These are phyloP conservation scores for Hirtodrosophila alboralis DNA, from an alignment of 2,888 invertebrate species.

Conservation along the genomic window DNA sequence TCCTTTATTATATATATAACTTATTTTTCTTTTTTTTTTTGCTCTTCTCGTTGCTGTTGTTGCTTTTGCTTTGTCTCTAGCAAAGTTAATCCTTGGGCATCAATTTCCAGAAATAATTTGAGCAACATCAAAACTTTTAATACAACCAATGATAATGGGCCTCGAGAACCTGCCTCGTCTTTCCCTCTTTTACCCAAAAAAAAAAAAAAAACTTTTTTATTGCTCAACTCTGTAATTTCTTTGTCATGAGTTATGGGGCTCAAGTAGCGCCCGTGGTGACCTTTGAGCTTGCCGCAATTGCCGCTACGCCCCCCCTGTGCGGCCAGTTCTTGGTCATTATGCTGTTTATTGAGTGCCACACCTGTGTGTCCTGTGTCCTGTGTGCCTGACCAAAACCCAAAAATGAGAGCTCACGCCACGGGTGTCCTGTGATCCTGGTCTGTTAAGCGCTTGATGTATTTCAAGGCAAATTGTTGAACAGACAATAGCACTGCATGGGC, in stretches of 20 bases:
- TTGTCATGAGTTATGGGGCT: constrained; percentile 67
- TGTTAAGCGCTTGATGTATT: constrained; percentile 22
- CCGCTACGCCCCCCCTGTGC: constrained; percentile 22
- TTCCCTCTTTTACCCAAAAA: no score
- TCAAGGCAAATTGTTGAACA: constrained; percentile 43
- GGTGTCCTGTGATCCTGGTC: no score
- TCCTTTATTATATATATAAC: constrained; percentile 68
- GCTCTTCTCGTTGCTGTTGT: constrained; percentile 16
- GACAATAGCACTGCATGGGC: constrained; percentile 43
- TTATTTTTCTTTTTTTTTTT: constrained; percentile 1
- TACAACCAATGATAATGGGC: constrained; percentile 78
- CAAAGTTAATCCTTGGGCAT: constrained; percentile 80
- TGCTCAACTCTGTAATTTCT: constrained; percentile 69
- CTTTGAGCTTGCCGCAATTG: constrained; percentile 38
- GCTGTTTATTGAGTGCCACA: constrained; percentile 72
- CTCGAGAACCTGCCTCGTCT: no score
- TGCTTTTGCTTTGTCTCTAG: constrained; percentile 18
- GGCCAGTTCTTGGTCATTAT: constrained; percentile 71
- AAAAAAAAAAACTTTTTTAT: constrained; percentile 68
- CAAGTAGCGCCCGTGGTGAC: constrained; percentile 42
- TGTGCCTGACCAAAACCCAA: background rate
- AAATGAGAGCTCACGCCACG: no score
- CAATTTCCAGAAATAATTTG: constrained; percentile 80
- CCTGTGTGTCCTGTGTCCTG: constrained; percentile 39
- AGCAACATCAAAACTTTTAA: constrained; percentile 80